Evolutionary conservation across 2,888 invertebrate genomes (phyloP).

Genomic region (Philereme vetulata): DNA sequence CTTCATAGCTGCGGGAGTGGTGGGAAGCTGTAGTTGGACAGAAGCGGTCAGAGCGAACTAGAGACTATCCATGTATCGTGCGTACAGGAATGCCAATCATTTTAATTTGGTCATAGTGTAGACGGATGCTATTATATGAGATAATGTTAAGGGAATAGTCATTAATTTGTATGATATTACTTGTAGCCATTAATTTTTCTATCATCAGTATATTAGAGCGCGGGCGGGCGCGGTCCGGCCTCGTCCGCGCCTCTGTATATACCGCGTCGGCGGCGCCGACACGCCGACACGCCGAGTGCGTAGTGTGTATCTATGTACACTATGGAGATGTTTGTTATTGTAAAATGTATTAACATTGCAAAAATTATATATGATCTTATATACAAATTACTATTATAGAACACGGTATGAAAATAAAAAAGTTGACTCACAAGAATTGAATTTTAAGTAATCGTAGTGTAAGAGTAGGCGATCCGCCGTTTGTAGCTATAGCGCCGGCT

Average conservation of each 20-base stretch:
- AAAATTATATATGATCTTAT: constrained; percentile 83
- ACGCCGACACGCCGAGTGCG: constrained; percentile 8
- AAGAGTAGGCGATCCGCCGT: constrained; percentile 63
- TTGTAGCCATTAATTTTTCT: constrained; percentile 81
- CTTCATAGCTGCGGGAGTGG: constrained; percentile 76
- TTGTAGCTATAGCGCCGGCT: constrained; percentile 46
- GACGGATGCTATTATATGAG: constrained; percentile 81
- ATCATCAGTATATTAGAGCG: constrained; percentile 71
- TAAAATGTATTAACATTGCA: constrained; percentile 84
- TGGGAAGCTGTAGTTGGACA: constrained; percentile 70
- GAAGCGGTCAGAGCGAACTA: constrained; percentile 71
- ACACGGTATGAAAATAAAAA: constrained; percentile 83
- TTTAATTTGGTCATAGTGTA: constrained; percentile 78
- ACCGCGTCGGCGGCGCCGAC: constrained; percentile 47
- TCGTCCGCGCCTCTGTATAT: constrained; percentile 62
- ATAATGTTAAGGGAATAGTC: constrained; percentile 84
- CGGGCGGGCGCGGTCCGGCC: constrained; percentile 50
- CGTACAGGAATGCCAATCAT: constrained; percentile 64
- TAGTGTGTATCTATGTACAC: constrained; percentile 77
- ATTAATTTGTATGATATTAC: constrained; percentile 84
- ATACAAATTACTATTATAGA: constrained; percentile 83
- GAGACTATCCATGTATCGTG: constrained; percentile 68
- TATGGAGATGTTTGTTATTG: constrained; percentile 81
- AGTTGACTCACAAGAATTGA: constrained; percentile 81
- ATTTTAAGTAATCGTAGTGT: constrained; percentile 75